Evolutionary conservation across 1,140 invertebrate species (phyloP).

Genomic region (Stenopsyche tienmushanensis): DNA sequence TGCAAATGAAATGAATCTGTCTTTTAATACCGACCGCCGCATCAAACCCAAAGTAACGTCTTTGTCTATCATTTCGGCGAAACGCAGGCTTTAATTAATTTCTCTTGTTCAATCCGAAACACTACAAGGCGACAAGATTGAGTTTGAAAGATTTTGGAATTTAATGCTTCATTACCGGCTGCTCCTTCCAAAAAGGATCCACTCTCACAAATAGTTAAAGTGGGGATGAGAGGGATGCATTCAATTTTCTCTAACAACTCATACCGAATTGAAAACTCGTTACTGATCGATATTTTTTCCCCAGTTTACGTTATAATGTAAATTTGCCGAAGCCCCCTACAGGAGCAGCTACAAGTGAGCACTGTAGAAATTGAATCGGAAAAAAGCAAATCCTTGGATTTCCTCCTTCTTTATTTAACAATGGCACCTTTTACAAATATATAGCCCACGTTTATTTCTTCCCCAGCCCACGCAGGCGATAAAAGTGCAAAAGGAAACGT

Average conservation of each 20-base stretch:
- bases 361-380: slow-evolving; percentile 37
- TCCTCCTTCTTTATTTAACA: slow-evolving; percentile 11
- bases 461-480: neutral
- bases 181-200: too few relatives aligned
- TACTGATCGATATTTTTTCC: slow-evolving; percentile 38
- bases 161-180: too few relatives aligned
- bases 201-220: too few relatives aligned
- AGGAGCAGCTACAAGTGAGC: neutral
- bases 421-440: too few relatives aligned
- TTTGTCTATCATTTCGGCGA: too few relatives aligned
- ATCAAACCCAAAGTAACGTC: too few relatives aligned
- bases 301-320: slow-evolving; percentile 35
- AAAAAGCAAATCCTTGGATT: slow-evolving; percentile 37
- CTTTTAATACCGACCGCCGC: too few relatives aligned
- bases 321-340: slow-evolving; percentile 29
- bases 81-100: too few relatives aligned
- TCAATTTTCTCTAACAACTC: slow-evolving; percentile 38
- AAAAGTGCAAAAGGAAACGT: slow-evolving; percentile 9
- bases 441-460: neutral
- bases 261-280: slow-evolving; percentile 37
- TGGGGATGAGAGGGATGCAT: slow-evolving; percentile 28
- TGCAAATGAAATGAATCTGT: too few relatives aligned
- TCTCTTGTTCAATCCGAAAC: too few relatives aligned
- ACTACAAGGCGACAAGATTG: too few relatives aligned
- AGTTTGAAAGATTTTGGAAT: too few relatives aligned